Evolutionary conservation across 64 coral and sea anemone species (phyloP).

Genomic region (Dendronephthya gigantea): DNA sequence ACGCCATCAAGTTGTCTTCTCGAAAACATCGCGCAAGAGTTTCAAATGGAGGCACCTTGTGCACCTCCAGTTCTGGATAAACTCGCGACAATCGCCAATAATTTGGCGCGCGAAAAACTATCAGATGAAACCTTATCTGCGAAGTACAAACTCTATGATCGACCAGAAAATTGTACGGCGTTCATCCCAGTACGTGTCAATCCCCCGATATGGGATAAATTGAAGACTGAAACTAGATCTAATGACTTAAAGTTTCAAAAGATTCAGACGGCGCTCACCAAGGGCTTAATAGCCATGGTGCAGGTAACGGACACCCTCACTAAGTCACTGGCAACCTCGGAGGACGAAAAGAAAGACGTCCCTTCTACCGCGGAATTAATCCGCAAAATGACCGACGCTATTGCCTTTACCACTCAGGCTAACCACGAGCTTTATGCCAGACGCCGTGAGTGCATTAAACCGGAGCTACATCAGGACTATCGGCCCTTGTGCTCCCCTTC

Average conservation of each 20-base stretch:
- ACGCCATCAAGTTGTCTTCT: not conserved
- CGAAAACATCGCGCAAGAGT: not conserved
- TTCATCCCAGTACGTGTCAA: not conserved
- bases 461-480: not conserved
- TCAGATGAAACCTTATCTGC: not conserved
- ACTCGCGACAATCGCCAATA: not conserved
- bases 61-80: not conserved
- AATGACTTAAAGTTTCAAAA: constrained; percentile 15
- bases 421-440: not conserved
- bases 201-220: not conserved
- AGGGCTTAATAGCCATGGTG: not conserved
- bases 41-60: not conserved
- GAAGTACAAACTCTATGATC: not conserved
- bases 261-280: not conserved
- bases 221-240: constrained; percentile 7
- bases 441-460: not conserved
- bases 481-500: not conserved
- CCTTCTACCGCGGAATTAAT: not conserved
- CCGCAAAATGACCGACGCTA: not conserved
- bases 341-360: not conserved
- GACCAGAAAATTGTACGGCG: not conserved
- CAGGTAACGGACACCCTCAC: not conserved
- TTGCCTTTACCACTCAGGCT: not conserved
- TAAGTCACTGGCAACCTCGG: not conserved
- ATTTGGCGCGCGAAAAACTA: too few species aligned